phyloP scores from a whole-genome alignment of 1,140 invertebrate genomes.

The Diploscapter pachys region DNA sequence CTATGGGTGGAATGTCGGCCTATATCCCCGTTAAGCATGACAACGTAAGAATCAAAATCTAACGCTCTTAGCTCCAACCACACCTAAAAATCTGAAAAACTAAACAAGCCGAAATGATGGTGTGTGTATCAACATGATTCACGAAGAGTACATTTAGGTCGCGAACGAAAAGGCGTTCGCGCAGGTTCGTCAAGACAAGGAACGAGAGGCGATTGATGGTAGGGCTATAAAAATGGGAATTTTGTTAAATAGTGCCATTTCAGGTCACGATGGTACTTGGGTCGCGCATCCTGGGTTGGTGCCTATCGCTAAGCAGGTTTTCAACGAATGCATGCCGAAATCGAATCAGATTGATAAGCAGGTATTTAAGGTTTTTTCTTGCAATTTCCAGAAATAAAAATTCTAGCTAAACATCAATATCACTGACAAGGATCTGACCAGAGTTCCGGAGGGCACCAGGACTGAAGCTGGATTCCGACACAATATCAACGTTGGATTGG shows the following conservation, averaged over 20 bases:
- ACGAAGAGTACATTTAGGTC: neutral
- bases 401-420: constrained; percentile 43
- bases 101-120: too few species aligned
- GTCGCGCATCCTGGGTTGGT: constrained; percentile 69
- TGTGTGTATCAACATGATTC: too few species aligned
- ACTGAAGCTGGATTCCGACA: constrained; percentile 67
- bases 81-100: too few species aligned
- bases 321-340: constrained; percentile 57
- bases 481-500: constrained; percentile 66
- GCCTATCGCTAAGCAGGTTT: constrained; percentile 65
- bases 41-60: neutral
- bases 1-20: constrained; percentile 73
- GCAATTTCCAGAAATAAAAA: neutral
- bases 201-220: constrained; percentile 59
- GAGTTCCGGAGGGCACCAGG: constrained; percentile 67
- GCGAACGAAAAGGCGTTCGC: constrained; percentile 44
- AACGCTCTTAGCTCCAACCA: neutral
- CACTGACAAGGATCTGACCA: constrained; percentile 62
- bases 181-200: constrained; percentile 54
- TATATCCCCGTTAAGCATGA: constrained; percentile 62
- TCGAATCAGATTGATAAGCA: constrained; percentile 53
- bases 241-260: too few species aligned
- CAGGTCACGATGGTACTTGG: constrained; percentile 69
- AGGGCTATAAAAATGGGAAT: constrained; percentile 3
- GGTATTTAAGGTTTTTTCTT: neutral